Evolutionary conservation across 1,140 invertebrate genomes (phyloP).

Genomic region (Berghia stephanieae): DNA sequence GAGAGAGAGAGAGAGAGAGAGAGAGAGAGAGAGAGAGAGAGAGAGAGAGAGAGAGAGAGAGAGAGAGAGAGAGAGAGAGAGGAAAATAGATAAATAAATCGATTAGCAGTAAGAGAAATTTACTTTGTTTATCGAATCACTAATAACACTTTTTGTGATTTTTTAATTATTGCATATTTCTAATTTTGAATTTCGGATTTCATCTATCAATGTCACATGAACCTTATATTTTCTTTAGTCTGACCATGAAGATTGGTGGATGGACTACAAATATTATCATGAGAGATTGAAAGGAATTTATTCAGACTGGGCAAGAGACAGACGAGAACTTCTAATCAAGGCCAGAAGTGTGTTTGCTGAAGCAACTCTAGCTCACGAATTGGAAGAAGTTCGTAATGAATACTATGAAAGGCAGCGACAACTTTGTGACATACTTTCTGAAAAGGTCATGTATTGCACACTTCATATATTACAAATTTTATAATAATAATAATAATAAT

Average conservation of each 20-base stretch:
- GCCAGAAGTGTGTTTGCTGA: slow-evolving; percentile 56
- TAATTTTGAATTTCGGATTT: too few relatives aligned
- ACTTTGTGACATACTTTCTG: slow-evolving; percentile 54
- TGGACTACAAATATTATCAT: slow-evolving; percentile 55
- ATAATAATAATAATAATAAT: background rate
- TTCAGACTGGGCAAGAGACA: slow-evolving; percentile 55
- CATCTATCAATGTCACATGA: too few relatives aligned
- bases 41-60: too few relatives aligned
- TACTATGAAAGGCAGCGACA: slow-evolving; percentile 53
- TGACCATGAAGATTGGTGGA: slow-evolving; percentile 61
- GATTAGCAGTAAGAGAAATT: too few relatives aligned
- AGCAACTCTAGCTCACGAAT: slow-evolving; percentile 50
- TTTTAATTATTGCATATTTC: background rate
- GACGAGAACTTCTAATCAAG: slow-evolving; percentile 56
- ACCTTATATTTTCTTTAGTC: slow-evolving; percentile 45
- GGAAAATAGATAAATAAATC: too few relatives aligned
- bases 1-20: too few relatives aligned
- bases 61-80: too few relatives aligned
- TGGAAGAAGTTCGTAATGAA: slow-evolving; percentile 51
- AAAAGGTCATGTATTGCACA: slow-evolving; percentile 46
- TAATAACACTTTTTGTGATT: too few relatives aligned
- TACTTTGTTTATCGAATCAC: too few relatives aligned
- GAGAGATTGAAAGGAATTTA: slow-evolving; percentile 53
- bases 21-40: too few relatives aligned
- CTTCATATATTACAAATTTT: background rate